These are phyloP conservation scores for Talpa occidentalis DNA, from an alignment of 2,113 vertebrate genomes.

Conservation along the genomic window DNA sequence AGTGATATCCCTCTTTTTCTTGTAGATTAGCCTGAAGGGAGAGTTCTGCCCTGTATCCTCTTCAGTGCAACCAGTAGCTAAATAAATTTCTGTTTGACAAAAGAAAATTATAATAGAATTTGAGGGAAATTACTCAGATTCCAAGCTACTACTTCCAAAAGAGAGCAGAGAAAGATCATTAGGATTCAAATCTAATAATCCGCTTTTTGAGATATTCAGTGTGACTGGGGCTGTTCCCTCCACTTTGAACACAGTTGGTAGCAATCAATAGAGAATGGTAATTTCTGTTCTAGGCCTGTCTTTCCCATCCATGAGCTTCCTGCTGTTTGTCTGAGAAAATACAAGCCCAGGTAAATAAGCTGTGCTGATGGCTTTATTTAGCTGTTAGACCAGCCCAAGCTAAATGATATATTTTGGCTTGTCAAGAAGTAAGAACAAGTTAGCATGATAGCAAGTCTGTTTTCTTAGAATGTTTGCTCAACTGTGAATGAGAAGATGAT, in stretches of 20 bases:
- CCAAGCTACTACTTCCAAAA: background rate
- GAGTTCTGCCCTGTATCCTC: background rate
- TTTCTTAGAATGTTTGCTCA: constrained; percentile 31
- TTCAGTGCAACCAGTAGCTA: background rate
- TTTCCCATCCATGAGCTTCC: constrained; percentile 50
- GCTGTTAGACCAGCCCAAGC: background rate
- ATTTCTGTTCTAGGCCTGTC: constrained; percentile 48
- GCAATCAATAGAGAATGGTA: constrained; percentile 4
- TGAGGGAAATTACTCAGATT: background rate
- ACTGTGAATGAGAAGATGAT: background rate
- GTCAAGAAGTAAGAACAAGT: constrained; percentile 20
- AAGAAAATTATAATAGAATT: background rate
- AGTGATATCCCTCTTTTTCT: background rate
- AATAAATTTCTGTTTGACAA: background rate
- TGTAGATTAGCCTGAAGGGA: background rate
- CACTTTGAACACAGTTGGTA: constrained; percentile 26
- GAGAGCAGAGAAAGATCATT: background rate
- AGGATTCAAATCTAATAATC: background rate
- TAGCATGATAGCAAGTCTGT: background rate
- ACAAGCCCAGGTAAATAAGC: constrained; percentile 41
- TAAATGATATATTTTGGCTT: background rate
- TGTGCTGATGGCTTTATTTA: constrained; percentile 55
- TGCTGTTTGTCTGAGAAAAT: constrained; percentile 71
- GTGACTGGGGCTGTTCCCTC: background rate
- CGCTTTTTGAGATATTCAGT: background rate